These are phyloP conservation scores for Epicampocera succincta DNA, from an alignment of 2,888 invertebrate species.

Conservation along the genomic window DNA sequence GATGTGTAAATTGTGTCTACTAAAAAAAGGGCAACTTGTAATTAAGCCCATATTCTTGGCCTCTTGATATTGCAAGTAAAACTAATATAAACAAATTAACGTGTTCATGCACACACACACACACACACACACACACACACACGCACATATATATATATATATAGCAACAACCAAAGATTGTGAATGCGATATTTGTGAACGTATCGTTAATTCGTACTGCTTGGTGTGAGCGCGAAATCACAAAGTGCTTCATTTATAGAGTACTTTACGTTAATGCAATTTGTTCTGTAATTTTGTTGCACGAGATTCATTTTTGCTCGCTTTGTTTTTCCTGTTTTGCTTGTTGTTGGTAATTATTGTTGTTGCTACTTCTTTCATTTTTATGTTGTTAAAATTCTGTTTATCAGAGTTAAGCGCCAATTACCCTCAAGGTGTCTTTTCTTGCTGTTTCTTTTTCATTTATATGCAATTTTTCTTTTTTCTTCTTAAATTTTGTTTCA, in stretches of 20 bases:
- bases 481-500: background rate
- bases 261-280: conserved; percentile 69
- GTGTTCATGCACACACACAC: background rate
- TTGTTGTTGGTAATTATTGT: conserved; percentile 8
- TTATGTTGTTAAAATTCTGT: conserved; percentile 61
- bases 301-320: conserved; percentile 20
- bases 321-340: background rate
- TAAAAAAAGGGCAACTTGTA: conserved; percentile 52
- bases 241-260: conserved; percentile 63
- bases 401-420: conserved; percentile 70
- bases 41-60: conserved; percentile 58
- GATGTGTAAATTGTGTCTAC: conserved; percentile 61
- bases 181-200: conserved; percentile 32
- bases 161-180: conserved; percentile 6
- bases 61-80: conserved; percentile 39
- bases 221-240: conserved; percentile 40
- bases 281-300: conserved; percentile 62
- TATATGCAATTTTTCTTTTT: background rate
- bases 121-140: background rate
- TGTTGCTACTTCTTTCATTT: conserved; percentile 39
- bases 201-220: conserved; percentile 36
- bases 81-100: conserved; percentile 32
- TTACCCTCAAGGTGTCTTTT: conserved; percentile 65
- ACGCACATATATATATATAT: background rate
- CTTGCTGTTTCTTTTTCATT: conserved; percentile 15